Evolutionary conservation across 2,888 invertebrate genomes (phyloP).

Genomic region (Meiosimyza platycephala): DNA sequence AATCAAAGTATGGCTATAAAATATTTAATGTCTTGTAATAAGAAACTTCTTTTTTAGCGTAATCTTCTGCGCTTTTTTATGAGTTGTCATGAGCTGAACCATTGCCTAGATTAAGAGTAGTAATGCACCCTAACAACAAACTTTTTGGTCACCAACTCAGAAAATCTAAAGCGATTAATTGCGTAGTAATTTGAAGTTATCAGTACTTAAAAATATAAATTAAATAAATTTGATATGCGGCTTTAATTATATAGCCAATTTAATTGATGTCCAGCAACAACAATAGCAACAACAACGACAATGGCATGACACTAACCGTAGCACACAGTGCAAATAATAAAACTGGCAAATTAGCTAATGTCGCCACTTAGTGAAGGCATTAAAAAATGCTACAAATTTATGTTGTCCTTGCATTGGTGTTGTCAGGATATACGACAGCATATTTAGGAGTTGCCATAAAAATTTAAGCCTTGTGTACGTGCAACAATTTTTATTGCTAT

Average conservation of each 20-base stretch:
- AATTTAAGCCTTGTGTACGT: slow-evolving; percentile 46
- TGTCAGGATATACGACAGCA: slow-evolving; percentile 12
- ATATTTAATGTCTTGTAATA: no score
- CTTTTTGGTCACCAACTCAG: no score
- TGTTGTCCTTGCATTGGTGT: neutral
- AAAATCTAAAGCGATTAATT: no score
- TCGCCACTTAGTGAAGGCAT: slow-evolving; percentile 14
- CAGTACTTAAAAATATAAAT: no score
- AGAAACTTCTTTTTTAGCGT: no score
- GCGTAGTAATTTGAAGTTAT: no score
- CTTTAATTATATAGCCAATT: slow-evolving; percentile 26
- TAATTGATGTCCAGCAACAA: slow-evolving; percentile 23
- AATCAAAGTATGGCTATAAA: no score
- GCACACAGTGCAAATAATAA: neutral
- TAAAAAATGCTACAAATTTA: slow-evolving; percentile 24
- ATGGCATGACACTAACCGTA: neutral
- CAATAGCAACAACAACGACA: neutral
- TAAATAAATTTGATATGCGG: no score
- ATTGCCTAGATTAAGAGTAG: no score
- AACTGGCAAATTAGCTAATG: slow-evolving; percentile 30
- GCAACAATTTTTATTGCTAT: slow-evolving; percentile 57
- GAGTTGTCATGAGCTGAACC: no score
- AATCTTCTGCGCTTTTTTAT: no score
- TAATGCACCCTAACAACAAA: no score
- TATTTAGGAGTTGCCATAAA: slow-evolving; percentile 41